phyloP scores from a whole-genome alignment of 2,113 vertebrate species.

The Scatophagus argus region DNA sequence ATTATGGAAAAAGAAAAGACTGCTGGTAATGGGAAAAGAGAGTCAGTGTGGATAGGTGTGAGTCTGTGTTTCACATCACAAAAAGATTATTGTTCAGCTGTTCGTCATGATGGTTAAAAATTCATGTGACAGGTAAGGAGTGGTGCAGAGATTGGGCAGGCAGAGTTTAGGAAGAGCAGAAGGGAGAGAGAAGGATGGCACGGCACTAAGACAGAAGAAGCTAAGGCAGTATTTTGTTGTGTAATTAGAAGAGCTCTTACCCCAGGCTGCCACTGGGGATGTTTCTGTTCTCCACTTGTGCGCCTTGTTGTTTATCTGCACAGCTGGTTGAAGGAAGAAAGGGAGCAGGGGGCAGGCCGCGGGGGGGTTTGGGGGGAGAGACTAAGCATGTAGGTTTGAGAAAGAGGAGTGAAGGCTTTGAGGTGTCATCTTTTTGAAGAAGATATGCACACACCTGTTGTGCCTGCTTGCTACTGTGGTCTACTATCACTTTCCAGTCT shows the following conservation, averaged over 20 bases:
- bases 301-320: slow-evolving; percentile 69
- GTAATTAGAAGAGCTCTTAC: slow-evolving; percentile 69
- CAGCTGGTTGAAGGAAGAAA: slow-evolving; percentile 59
- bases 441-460: slow-evolving; percentile 30
- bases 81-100: slow-evolving; percentile 21
- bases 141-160: slow-evolving; percentile 21
- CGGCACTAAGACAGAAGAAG: slow-evolving; percentile 35
- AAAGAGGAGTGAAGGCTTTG: slow-evolving; percentile 25
- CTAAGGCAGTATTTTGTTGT: slow-evolving; percentile 59
- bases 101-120: slow-evolving; percentile 46
- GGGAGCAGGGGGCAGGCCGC: not conserved
- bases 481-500: not conserved
- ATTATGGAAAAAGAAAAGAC: slow-evolving; percentile 8
- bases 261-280: slow-evolving; percentile 52
- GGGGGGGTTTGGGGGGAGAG: too few species aligned
- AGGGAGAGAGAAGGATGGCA: slow-evolving; percentile 17
- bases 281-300: slow-evolving; percentile 64
- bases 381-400: slow-evolving; percentile 23
- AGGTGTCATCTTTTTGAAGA: slow-evolving; percentile 36
- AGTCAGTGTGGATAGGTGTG: not conserved
- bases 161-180: slow-evolving; percentile 18
- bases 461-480: not conserved
- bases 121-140: slow-evolving; percentile 22
- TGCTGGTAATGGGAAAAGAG: slow-evolving; percentile 14
- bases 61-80: slow-evolving; percentile 17